phyloP scores from a whole-genome alignment of 1,140 invertebrate species.

The Samia ricini region DNA sequence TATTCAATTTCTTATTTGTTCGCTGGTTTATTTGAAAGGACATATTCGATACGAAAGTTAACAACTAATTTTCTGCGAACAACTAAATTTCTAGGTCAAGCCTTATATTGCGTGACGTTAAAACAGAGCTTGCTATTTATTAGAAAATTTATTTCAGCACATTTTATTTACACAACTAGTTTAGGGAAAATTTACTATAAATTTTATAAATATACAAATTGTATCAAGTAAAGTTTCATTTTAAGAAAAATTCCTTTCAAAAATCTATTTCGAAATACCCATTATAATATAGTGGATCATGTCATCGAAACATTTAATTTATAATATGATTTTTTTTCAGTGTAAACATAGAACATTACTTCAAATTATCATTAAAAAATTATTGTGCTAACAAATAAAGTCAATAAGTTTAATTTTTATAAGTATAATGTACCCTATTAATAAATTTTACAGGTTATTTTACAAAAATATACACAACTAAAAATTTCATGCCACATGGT shows the following conservation, averaged over 20 bases:
- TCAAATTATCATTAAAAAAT: too few species aligned
- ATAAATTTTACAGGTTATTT: too few species aligned
- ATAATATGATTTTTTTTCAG: not conserved
- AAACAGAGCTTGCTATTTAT: not conserved
- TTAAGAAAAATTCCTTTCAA: not conserved
- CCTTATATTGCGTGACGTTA: not conserved
- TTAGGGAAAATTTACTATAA: too few species aligned
- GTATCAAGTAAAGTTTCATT: too few species aligned
- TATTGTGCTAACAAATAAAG: too few species aligned
- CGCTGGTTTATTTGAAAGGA: not conserved
- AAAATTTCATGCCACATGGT: too few species aligned
- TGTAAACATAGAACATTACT: too few species aligned
- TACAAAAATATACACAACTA: too few species aligned
- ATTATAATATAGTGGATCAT: not conserved
- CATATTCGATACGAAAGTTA: not conserved
- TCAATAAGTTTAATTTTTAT: too few species aligned
- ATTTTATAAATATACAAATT: too few species aligned
- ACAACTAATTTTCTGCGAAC: not conserved
- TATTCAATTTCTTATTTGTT: not conserved
- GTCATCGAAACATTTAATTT: not conserved
- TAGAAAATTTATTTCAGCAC: not conserved
- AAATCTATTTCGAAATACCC: not conserved
- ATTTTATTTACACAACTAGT: not conserved
- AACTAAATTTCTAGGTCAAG: conserved; percentile 6
- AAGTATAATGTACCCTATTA: too few species aligned